Percentiles rank a stretch among this genome's conserved stretches.
phyloP scores from a whole-genome alignment of 2,888 invertebrate genomes.

The Leptinotarsa peninsularis region DNA sequence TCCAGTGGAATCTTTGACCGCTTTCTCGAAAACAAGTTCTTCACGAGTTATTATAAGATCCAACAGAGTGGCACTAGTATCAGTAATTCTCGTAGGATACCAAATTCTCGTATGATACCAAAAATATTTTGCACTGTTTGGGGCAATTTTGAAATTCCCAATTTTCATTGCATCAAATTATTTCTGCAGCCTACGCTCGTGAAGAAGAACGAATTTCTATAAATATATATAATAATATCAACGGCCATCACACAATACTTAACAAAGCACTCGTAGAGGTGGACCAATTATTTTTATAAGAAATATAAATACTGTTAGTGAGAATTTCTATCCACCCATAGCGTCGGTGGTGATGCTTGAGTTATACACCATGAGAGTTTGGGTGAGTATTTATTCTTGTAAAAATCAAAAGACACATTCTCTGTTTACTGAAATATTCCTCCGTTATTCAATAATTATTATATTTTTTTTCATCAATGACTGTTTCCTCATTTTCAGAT shows the following conservation, averaged over 20 bases:
- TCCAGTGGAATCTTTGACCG: no score
- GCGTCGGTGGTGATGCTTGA: constrained; percentile 30
- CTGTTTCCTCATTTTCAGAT: constrained; percentile 28
- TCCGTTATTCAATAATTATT: background rate
- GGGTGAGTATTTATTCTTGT: constrained; percentile 36
- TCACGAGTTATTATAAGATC: no score
- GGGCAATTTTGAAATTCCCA: no score
- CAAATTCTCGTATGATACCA: no score
- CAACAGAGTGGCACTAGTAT: no score
- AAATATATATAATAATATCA: background rate
- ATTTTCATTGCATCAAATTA: no score
- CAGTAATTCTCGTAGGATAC: no score
- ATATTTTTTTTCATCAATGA: background rate
- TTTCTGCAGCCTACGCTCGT: background rate
- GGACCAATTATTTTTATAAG: constrained; percentile 26
- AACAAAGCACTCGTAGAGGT: constrained; percentile 30
- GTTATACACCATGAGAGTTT: constrained; percentile 38
- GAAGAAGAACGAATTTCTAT: background rate
- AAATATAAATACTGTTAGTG: constrained; percentile 37
- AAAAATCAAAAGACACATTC: background rate
- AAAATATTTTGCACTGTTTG: no score
- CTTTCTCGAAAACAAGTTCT: no score
- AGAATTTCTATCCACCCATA: constrained; percentile 24
- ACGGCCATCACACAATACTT: constrained; percentile 16
- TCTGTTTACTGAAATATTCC: background rate